Base-by-base conservation (phyloP, 2,797 vertebrate species). In the Cuniculus paca region DNA sequence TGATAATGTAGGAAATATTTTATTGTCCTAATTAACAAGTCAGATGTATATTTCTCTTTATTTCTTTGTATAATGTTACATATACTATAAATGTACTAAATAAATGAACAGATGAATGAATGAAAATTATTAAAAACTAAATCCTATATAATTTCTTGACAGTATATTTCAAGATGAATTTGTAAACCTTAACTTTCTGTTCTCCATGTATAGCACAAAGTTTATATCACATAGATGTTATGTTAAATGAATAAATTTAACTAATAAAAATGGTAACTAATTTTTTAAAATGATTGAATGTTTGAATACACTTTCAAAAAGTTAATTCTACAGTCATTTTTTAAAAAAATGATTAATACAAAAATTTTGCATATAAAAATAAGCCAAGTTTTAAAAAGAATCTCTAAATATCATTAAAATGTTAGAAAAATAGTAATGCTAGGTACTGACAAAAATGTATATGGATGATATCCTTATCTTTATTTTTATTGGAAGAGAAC, bases 401-500 rank as follows among this genome's bases (percentile, higher is more conserved):
- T 88, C 39, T 70, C 45, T 91, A 94, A 83, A 50, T 63, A 65
- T 45, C 4, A 86, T 75, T 79, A 80, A 75, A 78, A 79, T 26
- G 88, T 83, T 28, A 72, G 58, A 50, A 79, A 48, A 75, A 65
- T 13, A 65, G 17, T 19, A 91, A 81, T 81, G 14, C 4, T 54
- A 68, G 61, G 70, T 63, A 36, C 20, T 92, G 5, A 11, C 61
- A 95, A 88, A 87, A 95, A 48, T 72, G 13, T 16, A 70, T 31
- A 45, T 31, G 63, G 36, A 58, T 31, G 20, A 39, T 52, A 88
- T 4, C 20, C 22, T 79, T 61, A 58, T 61, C 24, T 77, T 74
- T 28, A 81, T 63, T 92, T n/a, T 60, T 92, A 48, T 45, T 56
- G 20, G 83, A 95, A 97, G 93, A 83, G 24, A 5, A 95, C 10